Evolutionary conservation across 2,888 invertebrate species (phyloP).

Genomic region (Linnaemya tessellans): DNA sequence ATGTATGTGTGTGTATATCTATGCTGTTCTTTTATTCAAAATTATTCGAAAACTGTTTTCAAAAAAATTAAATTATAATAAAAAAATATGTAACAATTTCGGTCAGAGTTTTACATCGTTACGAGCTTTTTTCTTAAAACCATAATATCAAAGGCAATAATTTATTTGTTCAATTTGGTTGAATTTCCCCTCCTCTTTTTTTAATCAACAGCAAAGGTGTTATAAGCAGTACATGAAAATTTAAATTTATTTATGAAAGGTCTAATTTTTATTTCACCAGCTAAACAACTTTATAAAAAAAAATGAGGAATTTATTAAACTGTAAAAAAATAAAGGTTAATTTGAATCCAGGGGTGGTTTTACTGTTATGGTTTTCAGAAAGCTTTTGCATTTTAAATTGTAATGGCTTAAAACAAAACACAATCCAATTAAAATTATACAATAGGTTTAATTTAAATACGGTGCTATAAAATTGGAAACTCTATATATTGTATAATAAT

Average conservation of each 20-base stretch:
- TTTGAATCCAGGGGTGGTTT: neutral
- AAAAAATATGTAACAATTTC: slow-evolving; percentile 8
- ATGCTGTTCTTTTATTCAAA: slow-evolving; percentile 4
- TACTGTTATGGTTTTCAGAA: neutral
- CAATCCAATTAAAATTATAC: neutral
- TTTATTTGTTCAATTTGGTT: slow-evolving; percentile 27
- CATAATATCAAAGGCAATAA: slow-evolving; percentile 18
- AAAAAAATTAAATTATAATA: slow-evolving; percentile 20
- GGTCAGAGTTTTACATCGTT: slow-evolving; percentile 28
- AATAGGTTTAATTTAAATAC: neutral
- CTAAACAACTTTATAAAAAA: neutral
- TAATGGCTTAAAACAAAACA: neutral
- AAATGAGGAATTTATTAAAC: neutral
- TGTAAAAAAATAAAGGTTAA: neutral
- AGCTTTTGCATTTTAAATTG: neutral
- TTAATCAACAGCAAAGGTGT: neutral
- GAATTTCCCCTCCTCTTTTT: neutral
- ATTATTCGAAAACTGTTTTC: slow-evolving; percentile 17
- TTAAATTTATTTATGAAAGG: neutral
- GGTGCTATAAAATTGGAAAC: neutral
- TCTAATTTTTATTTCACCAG: neutral
- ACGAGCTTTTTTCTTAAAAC: neutral
- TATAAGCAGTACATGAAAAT: neutral
- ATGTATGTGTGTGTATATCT: neutral
- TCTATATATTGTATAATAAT: too few relatives aligned